These are phyloP conservation scores for Caenorhabditis sp. DNA, from an alignment of 2,888 invertebrate species.

Conservation along the genomic window DNA sequence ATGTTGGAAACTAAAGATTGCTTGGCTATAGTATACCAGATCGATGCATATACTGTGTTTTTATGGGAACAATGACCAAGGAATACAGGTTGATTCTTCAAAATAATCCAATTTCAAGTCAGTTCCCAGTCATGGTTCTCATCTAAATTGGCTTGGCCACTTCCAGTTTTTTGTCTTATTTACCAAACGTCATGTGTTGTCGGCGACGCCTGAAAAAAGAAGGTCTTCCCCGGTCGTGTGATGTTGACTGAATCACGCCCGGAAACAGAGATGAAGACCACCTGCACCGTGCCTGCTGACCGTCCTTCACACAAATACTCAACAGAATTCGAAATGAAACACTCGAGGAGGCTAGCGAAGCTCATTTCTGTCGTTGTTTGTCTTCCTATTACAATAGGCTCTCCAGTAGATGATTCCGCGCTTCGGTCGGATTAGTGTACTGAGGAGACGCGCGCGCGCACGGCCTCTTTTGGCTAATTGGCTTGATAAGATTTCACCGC, in stretches of 20 bases:
- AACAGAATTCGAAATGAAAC: constrained; percentile 36
- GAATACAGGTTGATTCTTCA: constrained; percentile 1
- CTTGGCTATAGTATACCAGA: not conserved
- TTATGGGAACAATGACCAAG: not conserved
- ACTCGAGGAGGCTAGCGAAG: constrained; percentile 20
- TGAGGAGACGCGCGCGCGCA: constrained; percentile 18
- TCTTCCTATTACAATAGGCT: constrained; percentile 49
- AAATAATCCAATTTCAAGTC: constrained; percentile 37
- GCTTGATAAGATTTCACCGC: constrained; percentile 45
- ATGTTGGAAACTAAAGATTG: constrained; percentile 1
- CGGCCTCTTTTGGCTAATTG: constrained; percentile 51
- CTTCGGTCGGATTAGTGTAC: constrained; percentile 36
- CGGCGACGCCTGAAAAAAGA: constrained; percentile 14
- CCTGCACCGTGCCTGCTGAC: constrained; percentile 15
- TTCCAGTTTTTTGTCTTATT: constrained; percentile 38
- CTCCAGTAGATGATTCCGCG: constrained; percentile 44
- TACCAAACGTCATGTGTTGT: constrained; percentile 47
- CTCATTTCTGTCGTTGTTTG: constrained; percentile 43
- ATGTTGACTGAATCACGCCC: constrained; percentile 22
- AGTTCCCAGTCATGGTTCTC: not conserved
- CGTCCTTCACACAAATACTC: constrained; percentile 11
- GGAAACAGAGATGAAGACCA: constrained; percentile 19
- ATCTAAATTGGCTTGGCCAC: not conserved
- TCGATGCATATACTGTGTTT: not conserved
- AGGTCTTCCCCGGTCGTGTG: constrained; percentile 33